Base-by-base conservation (phyloP, 2,113 vertebrate genomes). In the Mustela lutreola region DNA sequence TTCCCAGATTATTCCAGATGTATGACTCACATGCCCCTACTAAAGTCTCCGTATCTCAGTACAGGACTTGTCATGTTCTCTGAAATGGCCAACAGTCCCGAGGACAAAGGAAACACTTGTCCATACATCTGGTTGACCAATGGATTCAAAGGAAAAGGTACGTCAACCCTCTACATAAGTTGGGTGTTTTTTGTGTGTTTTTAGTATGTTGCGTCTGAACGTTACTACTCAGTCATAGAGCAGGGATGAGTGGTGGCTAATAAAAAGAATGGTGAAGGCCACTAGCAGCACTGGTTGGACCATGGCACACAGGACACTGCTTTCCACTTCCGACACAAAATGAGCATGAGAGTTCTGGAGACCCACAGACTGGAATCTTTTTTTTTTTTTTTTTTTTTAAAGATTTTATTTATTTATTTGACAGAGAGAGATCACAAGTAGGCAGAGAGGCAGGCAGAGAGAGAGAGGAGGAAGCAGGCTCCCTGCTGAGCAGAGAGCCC, bases 91-190 rank as follows among this genome's bases (percentile, higher is more conserved):
- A 80, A 39, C 22, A 8, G 56, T 33, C 62, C 65, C 24, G 45
- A 45, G 28, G 53, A 50, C 45, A n/a, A 2, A 24, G 50, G 18
- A 84, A 65, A 81, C 3, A 6, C 67, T 71, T 7, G 0, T 75
- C 39, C 45, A 36, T 8, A 53, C 4, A 62, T 1, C 53, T 22
- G 39, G 21, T 28, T 33, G 28, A 22, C 5, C 14, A 33, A 36
- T 16, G 62, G 16, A 60, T 5, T 2, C 24, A 48, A 56, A 76
- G 33, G 50, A 85, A 94, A 53, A 45, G 8, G 36, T 9, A 11
- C 4, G 3, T 21, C 1, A 1, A 21, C 45, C n/a, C 1, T 48
- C 65, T 22, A 19, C 0, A 11, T 31, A 28, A 11, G 31, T 0
- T 11, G 33, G 5, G 12, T 63, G 70, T 85, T 80, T 63, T 10